phyloP scores from a whole-genome alignment of 2,113 vertebrate species.

The Grantiella picta region DNA sequence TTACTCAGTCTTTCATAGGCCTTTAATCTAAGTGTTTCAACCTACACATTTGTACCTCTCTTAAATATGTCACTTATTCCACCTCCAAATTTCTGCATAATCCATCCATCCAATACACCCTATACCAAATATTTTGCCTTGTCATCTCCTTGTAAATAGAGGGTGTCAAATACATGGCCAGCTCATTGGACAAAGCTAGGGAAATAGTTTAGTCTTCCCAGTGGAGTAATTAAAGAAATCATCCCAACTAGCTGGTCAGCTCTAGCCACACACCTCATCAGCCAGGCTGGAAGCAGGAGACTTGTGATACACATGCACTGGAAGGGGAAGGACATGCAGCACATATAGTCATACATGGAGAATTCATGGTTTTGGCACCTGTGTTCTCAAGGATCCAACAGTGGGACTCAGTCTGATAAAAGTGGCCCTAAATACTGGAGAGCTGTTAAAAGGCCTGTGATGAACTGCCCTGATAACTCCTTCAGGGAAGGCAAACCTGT shows the following conservation, averaged over 20 bases:
- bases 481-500: neutral
- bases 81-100: slow-evolving; percentile 33
- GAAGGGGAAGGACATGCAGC: neutral
- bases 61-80: neutral
- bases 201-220: slow-evolving; percentile 30
- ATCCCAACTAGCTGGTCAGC: neutral
- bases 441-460: neutral
- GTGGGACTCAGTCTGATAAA: neutral
- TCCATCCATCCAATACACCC: slow-evolving; percentile 16
- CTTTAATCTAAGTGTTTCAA: neutral
- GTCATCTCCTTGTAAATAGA: slow-evolving; percentile 59
- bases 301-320: neutral
- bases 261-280: slow-evolving; percentile 36
- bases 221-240: slow-evolving; percentile 25
- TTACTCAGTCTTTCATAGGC: neutral
- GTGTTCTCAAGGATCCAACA: neutral
- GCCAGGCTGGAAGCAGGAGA: neutral
- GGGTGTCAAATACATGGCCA: slow-evolving; percentile 14
- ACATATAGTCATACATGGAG: neutral
- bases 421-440: neutral
- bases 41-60: neutral
- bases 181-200: neutral
- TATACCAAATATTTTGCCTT: slow-evolving; percentile 27
- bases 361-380: neutral
- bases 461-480: neutral